These are phyloP conservation scores for Drosophila colorata DNA, from an alignment of 2,888 invertebrate genomes.

Conservation along the genomic window DNA sequence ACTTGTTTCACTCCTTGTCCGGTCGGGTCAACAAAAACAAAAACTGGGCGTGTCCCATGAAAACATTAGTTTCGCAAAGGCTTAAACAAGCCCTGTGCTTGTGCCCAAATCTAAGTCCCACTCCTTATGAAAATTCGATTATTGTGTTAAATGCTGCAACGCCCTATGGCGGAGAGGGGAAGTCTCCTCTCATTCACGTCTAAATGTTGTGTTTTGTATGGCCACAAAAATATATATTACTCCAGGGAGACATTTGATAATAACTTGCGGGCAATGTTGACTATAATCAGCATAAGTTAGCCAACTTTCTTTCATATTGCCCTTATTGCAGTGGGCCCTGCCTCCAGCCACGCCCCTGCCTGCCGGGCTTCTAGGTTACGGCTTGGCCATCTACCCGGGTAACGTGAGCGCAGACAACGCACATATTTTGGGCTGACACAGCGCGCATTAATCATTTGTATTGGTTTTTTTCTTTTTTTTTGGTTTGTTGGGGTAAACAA, in stretches of 20 bases:
- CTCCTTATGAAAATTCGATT: conserved; percentile 66
- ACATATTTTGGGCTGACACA: conserved; percentile 74
- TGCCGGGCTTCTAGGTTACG: conserved; percentile 1
- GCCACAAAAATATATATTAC: conserved; percentile 67
- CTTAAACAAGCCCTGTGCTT: conserved; percentile 38
- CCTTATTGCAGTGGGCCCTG: conserved; percentile 33
- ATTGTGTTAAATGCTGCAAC: conserved; percentile 67
- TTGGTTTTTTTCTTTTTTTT: conserved; percentile 25
- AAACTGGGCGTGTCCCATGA: conserved; percentile 44
- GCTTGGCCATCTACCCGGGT: conserved; percentile 31
- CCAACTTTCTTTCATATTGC: conserved; percentile 57
- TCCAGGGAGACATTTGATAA: conserved; percentile 77
- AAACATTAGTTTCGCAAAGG: conserved; percentile 57
- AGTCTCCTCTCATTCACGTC: background rate
- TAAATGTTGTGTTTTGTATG: conserved; percentile 33
- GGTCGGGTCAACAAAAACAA: conserved; percentile 40
- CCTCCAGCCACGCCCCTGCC: conserved; percentile 30
- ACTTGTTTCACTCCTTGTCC: conserved; percentile 56
- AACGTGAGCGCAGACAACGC: conserved; percentile 51
- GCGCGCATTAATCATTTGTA: conserved; percentile 74
- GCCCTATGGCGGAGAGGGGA: conserved; percentile 24
- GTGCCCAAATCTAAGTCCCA: conserved; percentile 5
- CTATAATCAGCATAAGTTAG: conserved; percentile 79
- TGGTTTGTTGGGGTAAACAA: conserved; percentile 54
- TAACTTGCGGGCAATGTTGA: conserved; percentile 73